Base-by-base conservation (phyloP, 2,888 invertebrate genomes). In the Apodemia hepburni region DNA sequence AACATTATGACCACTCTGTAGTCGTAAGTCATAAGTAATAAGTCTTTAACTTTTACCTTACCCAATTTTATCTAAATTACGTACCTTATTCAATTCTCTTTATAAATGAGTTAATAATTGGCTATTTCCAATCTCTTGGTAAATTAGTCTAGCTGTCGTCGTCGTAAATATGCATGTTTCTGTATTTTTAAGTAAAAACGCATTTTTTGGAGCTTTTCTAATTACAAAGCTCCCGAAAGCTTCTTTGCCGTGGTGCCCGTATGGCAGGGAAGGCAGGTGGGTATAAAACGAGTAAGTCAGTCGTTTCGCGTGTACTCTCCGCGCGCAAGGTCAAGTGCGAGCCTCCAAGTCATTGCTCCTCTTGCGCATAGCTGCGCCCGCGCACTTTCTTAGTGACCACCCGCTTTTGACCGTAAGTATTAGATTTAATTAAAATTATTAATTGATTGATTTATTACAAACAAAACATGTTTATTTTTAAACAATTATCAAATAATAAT, bases 251-350 rank as follows among this genome's bases (percentile, higher is more conserved):
- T 9, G 3, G 45, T 11, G 62, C 33, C 82, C 17, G 75, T 86
- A 70, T 79, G 79, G 54, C 27, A 54, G 78, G 65, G 49, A 65
- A 17, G 2, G 70, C 71, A 76, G 72, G 79, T 77, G 74, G 79
- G 86, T 90, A 90, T 90, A 90, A 86, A 90, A 87, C 85, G 80
- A 81, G 88, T 85, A 84, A 78, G 78, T 76, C 75, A 75, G 77
- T 71, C 76, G 81, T 82, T 87, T 87, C 85, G 89, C 87, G 83
- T 84, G 80, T 85, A 89, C 87, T 88, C 84, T 78, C 77, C 74
- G 69, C 76, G 73, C 73, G 76, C 88, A 89, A 89, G 89, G 89
- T 89, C 89, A 89, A 86, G 88, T 81, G 84, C 85, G 84, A 83
- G 77, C 80, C 77, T 74, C 80, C 78, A 75, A 90, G 90, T 90